Conservation (phyloP, 2,113 vertebrate species). For the Petaurus breviceps region DNA sequence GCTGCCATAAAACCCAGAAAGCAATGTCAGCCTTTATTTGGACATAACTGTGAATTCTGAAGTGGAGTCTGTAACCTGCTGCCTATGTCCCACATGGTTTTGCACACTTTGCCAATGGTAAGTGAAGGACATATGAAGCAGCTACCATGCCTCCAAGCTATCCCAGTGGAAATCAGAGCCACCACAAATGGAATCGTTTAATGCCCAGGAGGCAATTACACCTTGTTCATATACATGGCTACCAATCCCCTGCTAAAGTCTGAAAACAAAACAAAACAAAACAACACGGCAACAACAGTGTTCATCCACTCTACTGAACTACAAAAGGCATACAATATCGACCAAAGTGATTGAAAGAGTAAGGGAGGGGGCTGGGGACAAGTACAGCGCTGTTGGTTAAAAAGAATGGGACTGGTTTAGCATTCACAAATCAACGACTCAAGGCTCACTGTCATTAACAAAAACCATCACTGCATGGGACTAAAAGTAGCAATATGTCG, state of each 20-base stretch:
- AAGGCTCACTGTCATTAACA: slow-evolving; percentile 80
- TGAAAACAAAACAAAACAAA: slow-evolving; percentile 65
- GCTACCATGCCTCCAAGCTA: slow-evolving; percentile 67
- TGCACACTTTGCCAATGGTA: slow-evolving; percentile 57
- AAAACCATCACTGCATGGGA: slow-evolving; percentile 82
- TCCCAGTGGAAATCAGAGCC: slow-evolving; percentile 71
- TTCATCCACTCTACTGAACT: slow-evolving; percentile 79
- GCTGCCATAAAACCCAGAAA: slow-evolving; percentile 77
- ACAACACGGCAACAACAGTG: slow-evolving; percentile 59
- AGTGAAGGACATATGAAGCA: slow-evolving; percentile 77
- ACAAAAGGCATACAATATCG: slow-evolving; percentile 76
- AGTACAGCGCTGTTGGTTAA: slow-evolving; percentile 76
- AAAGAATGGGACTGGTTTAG: slow-evolving; percentile 79
- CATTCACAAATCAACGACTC: slow-evolving; percentile 75
- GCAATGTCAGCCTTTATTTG: slow-evolving; percentile 76
- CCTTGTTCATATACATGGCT: slow-evolving; percentile 62
- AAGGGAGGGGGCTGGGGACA: slow-evolving; percentile 67
- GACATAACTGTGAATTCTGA: slow-evolving; percentile 70
- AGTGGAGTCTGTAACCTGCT: slow-evolving; percentile 74
- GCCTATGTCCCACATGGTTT: slow-evolving; percentile 54
- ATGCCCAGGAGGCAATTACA: slow-evolving; percentile 69
- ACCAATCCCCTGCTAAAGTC: slow-evolving; percentile 69
- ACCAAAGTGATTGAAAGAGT: slow-evolving; percentile 71
- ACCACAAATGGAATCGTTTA: slow-evolving; percentile 72
- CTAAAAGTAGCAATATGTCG: slow-evolving; percentile 79